phyloP scores from a whole-genome alignment of 2,888 invertebrate species.

The Stegana nigrithorax region DNA sequence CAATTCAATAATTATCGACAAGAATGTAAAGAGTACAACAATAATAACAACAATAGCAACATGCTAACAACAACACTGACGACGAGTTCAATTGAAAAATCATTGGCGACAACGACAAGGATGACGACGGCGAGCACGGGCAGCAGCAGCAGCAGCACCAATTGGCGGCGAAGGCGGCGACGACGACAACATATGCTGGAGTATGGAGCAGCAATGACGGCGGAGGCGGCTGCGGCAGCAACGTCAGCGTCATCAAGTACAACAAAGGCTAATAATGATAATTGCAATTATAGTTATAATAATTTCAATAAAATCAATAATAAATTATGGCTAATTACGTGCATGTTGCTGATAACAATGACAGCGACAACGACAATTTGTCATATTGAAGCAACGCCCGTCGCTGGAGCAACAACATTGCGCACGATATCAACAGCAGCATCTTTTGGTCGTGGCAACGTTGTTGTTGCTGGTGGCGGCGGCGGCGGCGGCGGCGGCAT shows the following conservation, averaged over 20 bases:
- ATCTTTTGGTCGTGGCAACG: too few relatives aligned
- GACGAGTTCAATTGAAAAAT: slow-evolving; percentile 11
- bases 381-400: slow-evolving; percentile 39
- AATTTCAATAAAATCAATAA: slow-evolving; percentile 64
- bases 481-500: background rate
- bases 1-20: background rate
- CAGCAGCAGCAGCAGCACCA: background rate
- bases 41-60: slow-evolving; percentile 6
- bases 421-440: slow-evolving; percentile 14
- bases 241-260: slow-evolving; percentile 24
- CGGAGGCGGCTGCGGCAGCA: slow-evolving; percentile 18
- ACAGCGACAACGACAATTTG: slow-evolving; percentile 50
- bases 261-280: slow-evolving; percentile 40
- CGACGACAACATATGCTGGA: slow-evolving; percentile 4
- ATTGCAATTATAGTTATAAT: slow-evolving; percentile 50
- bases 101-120: background rate
- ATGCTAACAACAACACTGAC: slow-evolving; percentile 8
- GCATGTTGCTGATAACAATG: slow-evolving; percentile 54
- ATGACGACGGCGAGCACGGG: background rate
- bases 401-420: slow-evolving; percentile 32
- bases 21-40: slow-evolving; percentile 2
- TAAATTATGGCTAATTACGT: slow-evolving; percentile 57
- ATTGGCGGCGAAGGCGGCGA: background rate
- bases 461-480: too few relatives aligned
- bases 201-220: slow-evolving; percentile 5